These are phyloP conservation scores for Pandemis corylana DNA, from an alignment of 2,888 invertebrate genomes.

Conservation along the genomic window DNA sequence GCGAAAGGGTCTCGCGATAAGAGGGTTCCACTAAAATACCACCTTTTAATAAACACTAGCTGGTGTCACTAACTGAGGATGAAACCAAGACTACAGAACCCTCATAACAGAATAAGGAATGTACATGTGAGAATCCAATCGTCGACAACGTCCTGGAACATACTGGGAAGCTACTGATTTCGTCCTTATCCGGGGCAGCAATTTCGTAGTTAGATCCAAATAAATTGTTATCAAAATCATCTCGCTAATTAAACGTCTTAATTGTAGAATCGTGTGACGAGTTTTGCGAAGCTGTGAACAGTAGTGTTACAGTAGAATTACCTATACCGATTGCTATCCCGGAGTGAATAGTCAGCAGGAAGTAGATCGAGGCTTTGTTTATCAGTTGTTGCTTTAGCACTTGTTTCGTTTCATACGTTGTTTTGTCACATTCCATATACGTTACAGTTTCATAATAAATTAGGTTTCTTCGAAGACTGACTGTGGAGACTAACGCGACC, in stretches of 20 bases:
- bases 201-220: conserved; percentile 73
- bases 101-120: conserved; percentile 33
- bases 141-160: conserved; percentile 53
- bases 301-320: conserved; percentile 50
- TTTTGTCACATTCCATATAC: conserved; percentile 74
- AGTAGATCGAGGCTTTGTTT: conserved; percentile 38
- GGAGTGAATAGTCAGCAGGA: conserved; percentile 57
- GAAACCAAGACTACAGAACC: conserved; percentile 21
- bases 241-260: conserved; percentile 66
- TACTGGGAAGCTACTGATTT: conserved; percentile 66
- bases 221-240: conserved; percentile 70
- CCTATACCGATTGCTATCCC: conserved; percentile 63
- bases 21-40: conserved; percentile 23
- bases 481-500: conserved; percentile 73
- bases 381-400: conserved; percentile 48
- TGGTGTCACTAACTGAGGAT: conserved; percentile 10
- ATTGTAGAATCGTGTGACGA: conserved; percentile 67
- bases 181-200: conserved; percentile 81
- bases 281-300: conserved; percentile 62
- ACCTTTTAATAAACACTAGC: conserved; percentile 2
- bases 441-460: conserved; percentile 68
- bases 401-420: conserved; percentile 55
- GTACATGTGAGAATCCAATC: conserved; percentile 39
- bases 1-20: conserved; percentile 35
- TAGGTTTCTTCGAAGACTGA: conserved; percentile 82